phyloP scores from a whole-genome alignment of 1,140 invertebrate genomes.

The Orius insidiosus region DNA sequence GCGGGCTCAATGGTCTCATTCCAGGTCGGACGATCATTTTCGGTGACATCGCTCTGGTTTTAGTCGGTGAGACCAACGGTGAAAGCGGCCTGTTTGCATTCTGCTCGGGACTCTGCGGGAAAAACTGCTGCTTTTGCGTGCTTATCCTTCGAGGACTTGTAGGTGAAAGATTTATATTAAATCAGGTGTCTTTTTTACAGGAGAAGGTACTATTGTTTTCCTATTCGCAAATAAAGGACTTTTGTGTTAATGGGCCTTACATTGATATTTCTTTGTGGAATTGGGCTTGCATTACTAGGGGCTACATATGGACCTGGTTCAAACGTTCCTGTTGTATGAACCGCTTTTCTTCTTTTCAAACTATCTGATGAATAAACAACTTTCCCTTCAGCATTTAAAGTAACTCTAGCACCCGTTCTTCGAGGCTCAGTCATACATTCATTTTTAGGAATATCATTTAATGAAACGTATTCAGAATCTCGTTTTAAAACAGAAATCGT shows the following conservation, averaged over 20 bases:
- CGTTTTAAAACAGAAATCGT: constrained; percentile 26
- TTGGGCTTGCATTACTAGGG: constrained; percentile 18
- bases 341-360: constrained; percentile 57
- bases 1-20: constrained; percentile 13
- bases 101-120: constrained; percentile 1
- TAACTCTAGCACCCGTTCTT: constrained; percentile 58
- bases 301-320: constrained; percentile 40
- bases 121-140: constrained; percentile 15
- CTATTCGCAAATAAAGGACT: constrained; percentile 12
- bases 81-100: constrained; percentile 15
- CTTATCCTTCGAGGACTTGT: constrained; percentile 11
- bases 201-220: constrained; percentile 11
- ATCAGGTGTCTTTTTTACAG: constrained; percentile 2
- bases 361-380: constrained; percentile 81
- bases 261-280: constrained; percentile 19
- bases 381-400: constrained; percentile 71
- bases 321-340: constrained; percentile 62
- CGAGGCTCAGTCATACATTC: constrained; percentile 22
- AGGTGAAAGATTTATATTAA: constrained; percentile 10
- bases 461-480: constrained; percentile 58
- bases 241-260: constrained; percentile 20
- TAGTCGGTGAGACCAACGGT: constrained; percentile 16
- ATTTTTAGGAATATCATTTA: constrained; percentile 44
- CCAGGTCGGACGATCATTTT: constrained; percentile 18
- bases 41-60: constrained; percentile 15